These are phyloP conservation scores for Crepidodera aurea DNA, from an alignment of 2,888 invertebrate genomes.

Conservation along the genomic window DNA sequence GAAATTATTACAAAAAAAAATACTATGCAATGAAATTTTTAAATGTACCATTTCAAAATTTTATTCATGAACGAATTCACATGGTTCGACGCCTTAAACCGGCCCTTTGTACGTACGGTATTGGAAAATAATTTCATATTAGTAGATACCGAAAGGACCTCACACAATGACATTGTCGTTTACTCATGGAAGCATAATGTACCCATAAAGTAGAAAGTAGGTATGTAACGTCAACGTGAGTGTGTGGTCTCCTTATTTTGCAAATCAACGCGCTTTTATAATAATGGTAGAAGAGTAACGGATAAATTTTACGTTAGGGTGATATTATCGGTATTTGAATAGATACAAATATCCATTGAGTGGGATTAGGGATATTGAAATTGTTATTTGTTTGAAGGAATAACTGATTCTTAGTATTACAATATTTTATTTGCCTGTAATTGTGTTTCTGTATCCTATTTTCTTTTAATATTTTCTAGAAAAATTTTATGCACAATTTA, in stretches of 20 bases:
- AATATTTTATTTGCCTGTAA: no score
- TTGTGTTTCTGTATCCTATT: no score
- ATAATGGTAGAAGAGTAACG: slow-evolving; percentile 6
- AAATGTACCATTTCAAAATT: no score
- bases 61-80: background rate
- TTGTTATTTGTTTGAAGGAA: no score
- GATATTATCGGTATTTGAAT: background rate
- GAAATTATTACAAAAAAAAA: no score
- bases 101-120: slow-evolving; percentile 7
- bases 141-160: slow-evolving; percentile 27
- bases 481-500: no score
- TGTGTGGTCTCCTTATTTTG: slow-evolving; percentile 31
- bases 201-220: slow-evolving; percentile 21
- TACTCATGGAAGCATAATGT: slow-evolving; percentile 31
- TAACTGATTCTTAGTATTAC: no score
- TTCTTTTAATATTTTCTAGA: no score
- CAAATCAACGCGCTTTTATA: slow-evolving; percentile 26
- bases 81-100: background rate
- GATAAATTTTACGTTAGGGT: slow-evolving; percentile 6
- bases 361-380: no score
- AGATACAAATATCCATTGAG: background rate
- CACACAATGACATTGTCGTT: slow-evolving; percentile 31
- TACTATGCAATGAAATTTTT: no score
- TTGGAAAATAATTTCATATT: slow-evolving; percentile 29
- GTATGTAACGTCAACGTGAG: slow-evolving; percentile 17